phyloP scores from a whole-genome alignment of 2,888 invertebrate genomes.

The Orchesella flavescens region DNA sequence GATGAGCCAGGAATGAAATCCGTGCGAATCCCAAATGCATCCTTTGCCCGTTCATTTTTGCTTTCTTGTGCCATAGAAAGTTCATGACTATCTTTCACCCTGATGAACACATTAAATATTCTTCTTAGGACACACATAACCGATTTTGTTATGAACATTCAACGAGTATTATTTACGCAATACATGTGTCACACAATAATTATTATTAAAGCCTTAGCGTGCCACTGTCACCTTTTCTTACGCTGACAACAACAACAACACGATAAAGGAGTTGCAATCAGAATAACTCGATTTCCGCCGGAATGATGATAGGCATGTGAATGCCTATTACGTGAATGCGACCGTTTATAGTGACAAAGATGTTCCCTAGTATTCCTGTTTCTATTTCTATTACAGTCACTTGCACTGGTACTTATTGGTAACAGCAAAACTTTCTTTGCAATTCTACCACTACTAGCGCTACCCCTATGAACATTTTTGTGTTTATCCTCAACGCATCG shows the following conservation, averaged over 20 bases:
- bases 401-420: slow-evolving; percentile 23
- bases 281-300: slow-evolving; percentile 63
- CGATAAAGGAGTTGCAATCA: slow-evolving; percentile 65
- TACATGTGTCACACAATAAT: background rate
- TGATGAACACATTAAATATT: slow-evolving; percentile 74
- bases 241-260: slow-evolving; percentile 68
- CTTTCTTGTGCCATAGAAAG: slow-evolving; percentile 96
- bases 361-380: slow-evolving; percentile 8
- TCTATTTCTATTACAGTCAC: slow-evolving; percentile 19
- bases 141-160: no score
- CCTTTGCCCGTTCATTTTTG: slow-evolving; percentile 92
- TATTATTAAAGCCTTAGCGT: background rate
- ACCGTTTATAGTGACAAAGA: slow-evolving; percentile 30
- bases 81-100: slow-evolving; percentile 96
- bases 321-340: slow-evolving; percentile 44
- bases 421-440: slow-evolving; percentile 50
- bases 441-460: background rate
- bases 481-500: slow-evolving; percentile 9
- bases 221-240: slow-evolving; percentile 57
- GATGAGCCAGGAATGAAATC: slow-evolving; percentile 89
- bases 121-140: background rate
- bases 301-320: slow-evolving; percentile 35
- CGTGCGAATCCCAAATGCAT: slow-evolving; percentile 95
- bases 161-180: background rate
- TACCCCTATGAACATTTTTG: background rate